phyloP scores from a whole-genome alignment of 2,888 invertebrate genomes.

The Bellardia bayeri region DNA sequence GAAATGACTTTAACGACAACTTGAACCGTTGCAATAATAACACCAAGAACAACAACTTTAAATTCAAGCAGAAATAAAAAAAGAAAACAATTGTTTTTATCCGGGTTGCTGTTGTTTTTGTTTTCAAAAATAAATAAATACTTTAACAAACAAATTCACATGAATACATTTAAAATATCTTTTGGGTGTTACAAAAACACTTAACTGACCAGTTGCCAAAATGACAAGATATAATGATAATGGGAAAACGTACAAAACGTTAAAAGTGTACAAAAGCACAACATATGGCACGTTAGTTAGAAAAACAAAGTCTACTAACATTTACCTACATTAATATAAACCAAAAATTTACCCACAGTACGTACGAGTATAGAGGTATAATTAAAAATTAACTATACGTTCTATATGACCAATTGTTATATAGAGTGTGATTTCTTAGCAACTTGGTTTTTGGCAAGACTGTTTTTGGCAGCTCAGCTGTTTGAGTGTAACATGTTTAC shows the following conservation, averaged over 20 bases:
- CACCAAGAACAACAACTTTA: conserved; percentile 26
- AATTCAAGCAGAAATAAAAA: conserved; percentile 6
- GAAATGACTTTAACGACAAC: conserved; percentile 8
- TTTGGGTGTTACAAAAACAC: conserved; percentile 59
- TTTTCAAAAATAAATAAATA: conserved; percentile 36
- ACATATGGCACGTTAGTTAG: conserved; percentile 17
- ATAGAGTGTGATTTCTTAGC: too few species aligned
- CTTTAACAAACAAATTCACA: conserved; percentile 35
- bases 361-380: too few species aligned
- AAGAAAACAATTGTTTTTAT: conserved; percentile 7
- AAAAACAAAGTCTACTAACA: neutral
- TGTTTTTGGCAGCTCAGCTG: too few species aligned
- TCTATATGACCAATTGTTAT: neutral
- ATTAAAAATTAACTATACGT: neutral
- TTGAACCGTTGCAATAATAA: neutral
- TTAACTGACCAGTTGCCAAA: conserved; percentile 72
- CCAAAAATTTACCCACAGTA: too few species aligned
- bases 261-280: neutral
- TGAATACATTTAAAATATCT: conserved; percentile 28
- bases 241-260: conserved; percentile 23
- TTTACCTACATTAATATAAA: too few species aligned
- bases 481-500: too few species aligned
- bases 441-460: too few species aligned
- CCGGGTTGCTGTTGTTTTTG: conserved; percentile 11
- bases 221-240: conserved; percentile 61